These are phyloP conservation scores for Hippopotamus amphibius DNA, from an alignment of 2,113 vertebrate genomes.

Conservation along the genomic window DNA sequence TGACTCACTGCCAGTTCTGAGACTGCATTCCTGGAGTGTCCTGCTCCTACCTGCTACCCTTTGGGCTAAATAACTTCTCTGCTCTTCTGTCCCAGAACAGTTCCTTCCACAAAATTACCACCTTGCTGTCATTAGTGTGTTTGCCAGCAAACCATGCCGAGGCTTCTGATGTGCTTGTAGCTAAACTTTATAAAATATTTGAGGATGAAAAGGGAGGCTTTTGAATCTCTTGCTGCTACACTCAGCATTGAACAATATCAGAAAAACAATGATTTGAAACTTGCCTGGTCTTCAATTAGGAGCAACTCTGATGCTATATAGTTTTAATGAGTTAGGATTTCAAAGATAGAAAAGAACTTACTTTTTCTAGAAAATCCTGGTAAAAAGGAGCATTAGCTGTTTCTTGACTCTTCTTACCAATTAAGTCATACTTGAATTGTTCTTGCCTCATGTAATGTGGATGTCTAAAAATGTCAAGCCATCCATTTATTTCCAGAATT, in stretches of 20 bases:
- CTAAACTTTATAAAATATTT: slow-evolving; percentile 65
- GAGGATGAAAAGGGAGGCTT: slow-evolving; percentile 55
- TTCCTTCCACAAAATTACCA: slow-evolving; percentile 58
- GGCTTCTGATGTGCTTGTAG: slow-evolving; percentile 49
- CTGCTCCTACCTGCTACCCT: slow-evolving; percentile 62
- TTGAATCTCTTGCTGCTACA: slow-evolving; percentile 9
- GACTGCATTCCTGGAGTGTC: slow-evolving; percentile 61
- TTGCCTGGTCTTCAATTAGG: slow-evolving; percentile 45
- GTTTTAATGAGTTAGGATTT: slow-evolving; percentile 52
- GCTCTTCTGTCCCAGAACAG: slow-evolving; percentile 6
- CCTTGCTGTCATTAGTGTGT: slow-evolving; percentile 36
- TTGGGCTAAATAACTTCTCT: slow-evolving; percentile 72
- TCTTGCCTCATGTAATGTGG: background rate
- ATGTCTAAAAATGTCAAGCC: slow-evolving; percentile 45
- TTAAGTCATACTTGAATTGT: slow-evolving; percentile 38
- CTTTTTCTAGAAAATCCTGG: background rate
- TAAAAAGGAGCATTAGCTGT: background rate
- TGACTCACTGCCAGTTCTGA: background rate
- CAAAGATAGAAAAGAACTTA: slow-evolving; percentile 49
- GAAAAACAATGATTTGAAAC: slow-evolving; percentile 48
- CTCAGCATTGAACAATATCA: slow-evolving; percentile 29
- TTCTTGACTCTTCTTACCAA: background rate
- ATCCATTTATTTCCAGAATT: slow-evolving; percentile 64
- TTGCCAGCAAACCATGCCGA: slow-evolving; percentile 67
- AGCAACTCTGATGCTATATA: background rate